These are phyloP conservation scores for Scaptomyza hsui DNA, from an alignment of 1,140 invertebrate genomes.

Conservation along the genomic window DNA sequence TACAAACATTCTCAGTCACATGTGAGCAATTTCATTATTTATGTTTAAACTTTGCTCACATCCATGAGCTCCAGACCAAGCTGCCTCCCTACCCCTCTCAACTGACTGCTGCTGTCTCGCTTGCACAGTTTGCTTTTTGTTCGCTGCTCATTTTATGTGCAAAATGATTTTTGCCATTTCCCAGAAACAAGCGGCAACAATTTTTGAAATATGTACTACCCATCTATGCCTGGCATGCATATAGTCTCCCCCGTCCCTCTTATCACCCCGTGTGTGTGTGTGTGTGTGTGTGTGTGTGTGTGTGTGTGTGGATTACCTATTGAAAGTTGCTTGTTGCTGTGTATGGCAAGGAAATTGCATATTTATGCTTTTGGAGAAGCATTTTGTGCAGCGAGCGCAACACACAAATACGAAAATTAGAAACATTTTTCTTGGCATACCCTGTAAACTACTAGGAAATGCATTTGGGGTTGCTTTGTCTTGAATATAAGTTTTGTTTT, in stretches of 20 bases:
- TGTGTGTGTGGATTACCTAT: conserved; percentile 10
- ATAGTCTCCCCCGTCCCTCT: too few relatives aligned
- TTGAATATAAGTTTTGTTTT: too few relatives aligned
- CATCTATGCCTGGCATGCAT: conserved; percentile 30
- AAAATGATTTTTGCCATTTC: conserved; percentile 64
- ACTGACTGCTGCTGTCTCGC: conserved; percentile 7
- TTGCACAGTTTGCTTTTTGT: conserved; percentile 14
- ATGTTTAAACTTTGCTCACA: conserved; percentile 63
- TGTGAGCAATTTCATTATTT: conserved; percentile 61
- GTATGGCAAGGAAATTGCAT: conserved; percentile 68
- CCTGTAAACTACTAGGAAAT: not conserved
- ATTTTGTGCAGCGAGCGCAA: conserved; percentile 43
- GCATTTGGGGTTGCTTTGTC: not conserved
- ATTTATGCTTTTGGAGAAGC: conserved; percentile 65
- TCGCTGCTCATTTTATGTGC: conserved; percentile 68
- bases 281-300: not conserved
- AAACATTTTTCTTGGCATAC: conserved; percentile 39
- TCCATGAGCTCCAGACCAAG: not conserved
- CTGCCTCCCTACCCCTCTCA: not conserved
- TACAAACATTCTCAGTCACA: conserved; percentile 25
- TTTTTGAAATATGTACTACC: conserved; percentile 68
- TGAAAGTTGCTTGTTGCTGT: conserved; percentile 35
- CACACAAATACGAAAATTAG: conserved; percentile 52
- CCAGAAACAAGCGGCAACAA: conserved; percentile 33
- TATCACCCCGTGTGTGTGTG: too few relatives aligned